Percentiles rank a stretch among this genome's conserved stretches.
Evolutionary conservation across 1,140 invertebrate species (phyloP).

Genomic region (Sitophilus oryzae): DNA sequence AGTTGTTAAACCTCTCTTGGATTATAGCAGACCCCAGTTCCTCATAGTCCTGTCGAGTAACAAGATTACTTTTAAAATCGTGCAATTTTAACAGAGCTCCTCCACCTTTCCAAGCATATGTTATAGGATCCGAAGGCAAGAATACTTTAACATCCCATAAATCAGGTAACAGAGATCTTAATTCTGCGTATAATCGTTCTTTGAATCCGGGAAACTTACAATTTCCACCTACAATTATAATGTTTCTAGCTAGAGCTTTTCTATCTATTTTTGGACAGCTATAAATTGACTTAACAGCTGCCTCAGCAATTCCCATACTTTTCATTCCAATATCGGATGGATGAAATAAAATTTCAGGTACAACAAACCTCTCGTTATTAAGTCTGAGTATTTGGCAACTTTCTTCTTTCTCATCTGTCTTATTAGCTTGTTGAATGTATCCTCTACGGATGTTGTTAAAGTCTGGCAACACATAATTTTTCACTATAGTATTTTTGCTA

Average conservation of each 20-base stretch:
- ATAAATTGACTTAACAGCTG: constrained; percentile 70
- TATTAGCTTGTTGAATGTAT: constrained; percentile 42
- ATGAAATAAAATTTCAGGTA: constrained; percentile 93
- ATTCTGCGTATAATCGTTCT: constrained; percentile 73
- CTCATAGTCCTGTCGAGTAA: constrained; percentile 83
- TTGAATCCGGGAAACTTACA: constrained; percentile 76
- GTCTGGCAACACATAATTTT: constrained; percentile 87
- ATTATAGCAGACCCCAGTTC: constrained; percentile 60
- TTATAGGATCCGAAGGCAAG: constrained; percentile 68
- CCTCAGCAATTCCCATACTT: constrained; percentile 92
- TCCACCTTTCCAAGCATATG: constrained; percentile 86
- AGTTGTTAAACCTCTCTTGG: constrained; percentile 38
- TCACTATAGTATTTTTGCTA: constrained; percentile 54
- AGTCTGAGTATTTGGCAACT: constrained; percentile 77
- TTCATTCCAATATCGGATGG: constrained; percentile 92
- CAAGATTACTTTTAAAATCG: constrained; percentile 64
- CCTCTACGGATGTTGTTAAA: constrained; percentile 56
- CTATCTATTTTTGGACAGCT: constrained; percentile 70
- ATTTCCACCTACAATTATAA: constrained; percentile 89
- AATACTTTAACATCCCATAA: constrained; percentile 69
- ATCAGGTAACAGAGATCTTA: constrained; percentile 69
- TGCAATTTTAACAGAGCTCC: constrained; percentile 66
- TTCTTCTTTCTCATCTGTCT: constrained; percentile 47
- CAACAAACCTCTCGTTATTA: constrained; percentile 87
- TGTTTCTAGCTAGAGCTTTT: constrained; percentile 80